Evolutionary conservation across 2,888 invertebrate genomes (phyloP).

Genomic region (Ochropacha duplaris): DNA sequence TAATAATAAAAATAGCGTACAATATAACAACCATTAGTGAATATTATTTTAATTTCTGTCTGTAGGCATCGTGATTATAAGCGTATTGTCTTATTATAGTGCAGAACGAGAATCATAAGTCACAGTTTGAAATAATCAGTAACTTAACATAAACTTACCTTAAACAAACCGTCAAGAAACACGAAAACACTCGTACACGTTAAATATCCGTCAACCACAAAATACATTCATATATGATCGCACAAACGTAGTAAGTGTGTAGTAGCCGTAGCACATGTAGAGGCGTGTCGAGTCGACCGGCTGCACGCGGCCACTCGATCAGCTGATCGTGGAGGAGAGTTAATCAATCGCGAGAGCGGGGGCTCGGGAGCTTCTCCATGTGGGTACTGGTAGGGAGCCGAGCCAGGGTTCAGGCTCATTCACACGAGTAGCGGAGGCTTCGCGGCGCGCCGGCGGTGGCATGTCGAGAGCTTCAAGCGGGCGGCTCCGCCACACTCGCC

Average conservation of each 20-base stretch:
- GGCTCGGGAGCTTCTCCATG: conserved; percentile 10
- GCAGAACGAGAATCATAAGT: neutral
- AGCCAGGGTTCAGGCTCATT: conserved; percentile 27
- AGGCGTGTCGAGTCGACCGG: conserved; percentile 56
- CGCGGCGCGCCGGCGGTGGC: conserved; percentile 56
- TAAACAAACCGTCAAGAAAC: conserved; percentile 38
- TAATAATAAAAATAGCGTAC: no score
- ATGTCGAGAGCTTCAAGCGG: conserved; percentile 59
- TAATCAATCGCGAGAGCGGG: neutral
- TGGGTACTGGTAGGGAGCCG: conserved; percentile 19
- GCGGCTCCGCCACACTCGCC: conserved; percentile 73
- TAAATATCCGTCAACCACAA: conserved; percentile 61
- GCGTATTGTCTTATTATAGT: neutral
- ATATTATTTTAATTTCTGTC: neutral
- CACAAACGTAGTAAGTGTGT: conserved; percentile 70
- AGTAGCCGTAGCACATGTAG: conserved; percentile 64
- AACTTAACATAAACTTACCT: conserved; percentile 48
- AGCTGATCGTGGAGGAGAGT: conserved; percentile 56
- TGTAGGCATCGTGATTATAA: neutral
- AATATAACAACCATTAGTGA: neutral
- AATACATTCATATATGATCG: conserved; percentile 61
- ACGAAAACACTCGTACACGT: conserved; percentile 43
- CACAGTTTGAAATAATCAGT: neutral
- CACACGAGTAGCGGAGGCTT: conserved; percentile 27
- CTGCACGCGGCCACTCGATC: conserved; percentile 57